Evolutionary conservation across 2,113 vertebrate genomes (phyloP).

Genomic region (Ciconia stormi): DNA sequence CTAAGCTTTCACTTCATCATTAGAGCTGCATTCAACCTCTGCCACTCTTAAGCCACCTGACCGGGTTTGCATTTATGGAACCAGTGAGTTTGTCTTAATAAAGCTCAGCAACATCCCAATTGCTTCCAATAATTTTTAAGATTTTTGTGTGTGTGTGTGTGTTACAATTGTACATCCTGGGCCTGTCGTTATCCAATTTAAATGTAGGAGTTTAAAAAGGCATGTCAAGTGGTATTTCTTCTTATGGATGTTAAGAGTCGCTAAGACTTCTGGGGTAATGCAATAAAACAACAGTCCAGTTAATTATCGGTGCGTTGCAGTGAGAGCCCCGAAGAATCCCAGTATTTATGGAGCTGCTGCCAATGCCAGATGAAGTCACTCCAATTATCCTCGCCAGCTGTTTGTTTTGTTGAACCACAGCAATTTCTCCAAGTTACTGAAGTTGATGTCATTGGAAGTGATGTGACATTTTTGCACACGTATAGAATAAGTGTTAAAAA

Average conservation of each 20-base stretch:
- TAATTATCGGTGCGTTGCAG: not conserved
- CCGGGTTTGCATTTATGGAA: not conserved
- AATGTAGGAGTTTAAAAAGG: not conserved
- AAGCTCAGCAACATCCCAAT: not conserved
- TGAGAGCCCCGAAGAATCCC: not conserved
- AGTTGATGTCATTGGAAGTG: slow-evolving; percentile 43
- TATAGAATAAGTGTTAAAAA: slow-evolving; percentile 58
- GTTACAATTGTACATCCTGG: rapidly evolving
- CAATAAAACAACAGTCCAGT: not conserved
- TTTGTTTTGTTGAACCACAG: slow-evolving; percentile 34
- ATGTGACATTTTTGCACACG: slow-evolving; percentile 28
- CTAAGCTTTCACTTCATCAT: not conserved
- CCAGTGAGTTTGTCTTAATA: not conserved
- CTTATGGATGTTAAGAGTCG: not conserved
- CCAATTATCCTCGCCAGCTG: not conserved
- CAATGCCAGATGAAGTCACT: slow-evolving; percentile 39
- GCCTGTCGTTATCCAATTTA: not conserved
- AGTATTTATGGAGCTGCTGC: not conserved
- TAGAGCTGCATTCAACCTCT: not conserved
- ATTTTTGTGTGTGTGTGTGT: not conserved
- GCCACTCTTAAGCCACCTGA: not conserved
- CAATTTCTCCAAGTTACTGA: not conserved
- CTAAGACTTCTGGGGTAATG: not conserved
- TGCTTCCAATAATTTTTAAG: not conserved
- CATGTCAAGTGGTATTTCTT: not conserved